A percentile compares a stretch with the other conserved stretches of the same genome.
Conservation (phyloP, 37 sponge, comb jelly and placozoan genomes). For the Halichondria panicea region DNA sequence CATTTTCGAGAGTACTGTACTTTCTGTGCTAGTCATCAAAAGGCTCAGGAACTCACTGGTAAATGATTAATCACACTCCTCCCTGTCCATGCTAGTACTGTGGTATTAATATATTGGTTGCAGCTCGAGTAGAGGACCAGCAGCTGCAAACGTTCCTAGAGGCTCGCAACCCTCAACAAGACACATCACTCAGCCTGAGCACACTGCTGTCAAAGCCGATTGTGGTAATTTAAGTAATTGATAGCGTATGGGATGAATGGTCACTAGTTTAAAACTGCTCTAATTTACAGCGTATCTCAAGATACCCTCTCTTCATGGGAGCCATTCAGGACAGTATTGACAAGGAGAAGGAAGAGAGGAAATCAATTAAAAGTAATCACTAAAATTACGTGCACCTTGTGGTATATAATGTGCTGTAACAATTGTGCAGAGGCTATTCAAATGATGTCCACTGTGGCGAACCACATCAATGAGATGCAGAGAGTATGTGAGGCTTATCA, state of each 20-base stretch:
- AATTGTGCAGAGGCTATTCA: slow-evolving; percentile 57
- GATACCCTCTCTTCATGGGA: slow-evolving; percentile 81
- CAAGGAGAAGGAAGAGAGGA: slow-evolving; percentile 56
- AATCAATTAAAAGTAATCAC: no score
- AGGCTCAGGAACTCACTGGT: slow-evolving; percentile 18
- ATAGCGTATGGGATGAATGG: neutral
- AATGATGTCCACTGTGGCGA: slow-evolving; percentile 45
- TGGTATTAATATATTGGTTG: neutral
- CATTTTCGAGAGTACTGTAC: slow-evolving; percentile 62
- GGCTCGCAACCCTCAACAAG: slow-evolving; percentile 63
- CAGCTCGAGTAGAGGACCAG: slow-evolving; percentile 21
- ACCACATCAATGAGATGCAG: slow-evolving; percentile 87
- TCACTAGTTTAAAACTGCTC: neutral
- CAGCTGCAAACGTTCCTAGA: slow-evolving; percentile 52
- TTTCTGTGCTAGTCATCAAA: slow-evolving; percentile 70
- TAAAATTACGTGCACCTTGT: neutral
- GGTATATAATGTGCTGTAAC: neutral
- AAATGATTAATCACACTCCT: neutral
- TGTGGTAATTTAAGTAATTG: slow-evolving; percentile 30
- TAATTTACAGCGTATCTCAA: slow-evolving; percentile 59
- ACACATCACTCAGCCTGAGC: slow-evolving; percentile 35
- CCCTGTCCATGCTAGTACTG: neutral
- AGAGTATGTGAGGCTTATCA: slow-evolving; percentile 67
- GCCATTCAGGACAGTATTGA: slow-evolving; percentile 50
- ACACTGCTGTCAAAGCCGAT: slow-evolving; percentile 61